Percentiles rank a stretch among this genome's conserved stretches.
Evolutionary conservation across 2,797 vertebrate species (phyloP).

Genomic region (Potorous gilbertii): DNA sequence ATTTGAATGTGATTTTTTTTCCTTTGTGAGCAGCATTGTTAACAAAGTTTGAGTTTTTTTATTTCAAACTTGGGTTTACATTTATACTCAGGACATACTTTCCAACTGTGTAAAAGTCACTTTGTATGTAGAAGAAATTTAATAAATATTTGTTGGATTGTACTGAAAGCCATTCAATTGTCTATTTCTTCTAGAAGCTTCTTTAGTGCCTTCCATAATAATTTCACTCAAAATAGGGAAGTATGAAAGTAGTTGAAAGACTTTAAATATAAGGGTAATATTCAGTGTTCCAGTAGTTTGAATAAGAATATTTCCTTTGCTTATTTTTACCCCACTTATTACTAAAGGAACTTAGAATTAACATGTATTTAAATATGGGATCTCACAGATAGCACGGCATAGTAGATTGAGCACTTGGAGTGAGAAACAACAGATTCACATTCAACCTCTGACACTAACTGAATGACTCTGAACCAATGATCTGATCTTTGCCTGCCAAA

Average conservation of each 20-base stretch:
- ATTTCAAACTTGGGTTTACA: background rate
- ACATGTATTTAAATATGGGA: background rate
- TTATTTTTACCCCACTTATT: conserved; percentile 12
- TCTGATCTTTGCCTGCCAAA: background rate
- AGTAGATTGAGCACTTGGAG: background rate
- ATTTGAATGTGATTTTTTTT: background rate
- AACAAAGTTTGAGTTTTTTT: background rate
- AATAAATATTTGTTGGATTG: background rate
- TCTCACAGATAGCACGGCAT: background rate
- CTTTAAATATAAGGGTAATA: conserved; percentile 27
- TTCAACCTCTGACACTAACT: background rate
- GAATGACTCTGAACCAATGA: background rate
- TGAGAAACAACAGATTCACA: background rate
- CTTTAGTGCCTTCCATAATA: background rate
- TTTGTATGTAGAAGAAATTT: background rate
- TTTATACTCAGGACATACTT: background rate
- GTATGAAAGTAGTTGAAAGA: background rate
- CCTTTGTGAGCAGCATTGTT: background rate
- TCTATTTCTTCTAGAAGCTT: conserved; percentile 10
- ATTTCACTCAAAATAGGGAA: conserved; percentile 36
- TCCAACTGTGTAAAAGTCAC: background rate
- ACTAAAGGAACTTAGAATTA: conserved; percentile 6
- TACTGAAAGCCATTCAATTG: background rate
- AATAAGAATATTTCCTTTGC: conserved; percentile 30
- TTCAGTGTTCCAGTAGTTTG: conserved; percentile 35